A percentile compares a stretch with the other conserved stretches of the same genome.
phyloP scores from a whole-genome alignment of 2,113 vertebrate species.

The Cavia porcellus region DNA sequence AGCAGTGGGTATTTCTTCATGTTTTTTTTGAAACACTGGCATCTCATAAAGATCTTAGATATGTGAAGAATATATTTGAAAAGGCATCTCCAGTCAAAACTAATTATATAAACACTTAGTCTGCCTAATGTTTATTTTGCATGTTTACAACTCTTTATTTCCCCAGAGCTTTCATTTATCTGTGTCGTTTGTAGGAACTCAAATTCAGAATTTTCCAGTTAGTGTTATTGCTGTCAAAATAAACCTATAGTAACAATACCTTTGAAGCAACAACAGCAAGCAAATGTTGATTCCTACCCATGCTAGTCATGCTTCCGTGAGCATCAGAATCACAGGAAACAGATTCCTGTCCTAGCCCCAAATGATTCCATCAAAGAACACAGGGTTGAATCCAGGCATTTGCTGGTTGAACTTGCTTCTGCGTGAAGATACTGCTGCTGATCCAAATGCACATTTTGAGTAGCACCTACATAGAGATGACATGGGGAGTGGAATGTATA shows the following conservation, averaged over 20 bases:
- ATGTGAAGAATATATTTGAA: not conserved
- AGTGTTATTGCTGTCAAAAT: not conserved
- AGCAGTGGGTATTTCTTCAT: not conserved
- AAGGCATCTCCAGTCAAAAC: not conserved
- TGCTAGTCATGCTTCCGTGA: not conserved
- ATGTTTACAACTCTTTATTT: not conserved
- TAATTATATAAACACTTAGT: not conserved
- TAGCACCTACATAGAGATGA: not conserved
- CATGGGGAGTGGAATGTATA: not conserved
- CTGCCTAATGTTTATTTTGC: not conserved
- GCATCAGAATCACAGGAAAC: accelerated
- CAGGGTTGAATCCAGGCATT: not conserved
- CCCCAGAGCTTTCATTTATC: not conserved
- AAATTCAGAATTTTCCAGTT: not conserved
- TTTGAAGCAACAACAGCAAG: not conserved
- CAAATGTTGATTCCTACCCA: not conserved
- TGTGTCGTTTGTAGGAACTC: not conserved
- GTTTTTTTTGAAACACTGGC: not conserved
- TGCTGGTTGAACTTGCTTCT: not conserved
- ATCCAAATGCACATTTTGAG: not conserved
- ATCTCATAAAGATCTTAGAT: not conserved
- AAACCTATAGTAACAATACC: not conserved
- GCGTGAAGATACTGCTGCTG: accelerated
- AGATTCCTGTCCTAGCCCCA: no score
- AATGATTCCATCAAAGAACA: not conserved